Percentiles rank a stretch among this genome's conserved stretches.
These are phyloP conservation scores for Eupithecia dodoneata DNA, from an alignment of 2,888 invertebrate genomes.

Conservation along the genomic window DNA sequence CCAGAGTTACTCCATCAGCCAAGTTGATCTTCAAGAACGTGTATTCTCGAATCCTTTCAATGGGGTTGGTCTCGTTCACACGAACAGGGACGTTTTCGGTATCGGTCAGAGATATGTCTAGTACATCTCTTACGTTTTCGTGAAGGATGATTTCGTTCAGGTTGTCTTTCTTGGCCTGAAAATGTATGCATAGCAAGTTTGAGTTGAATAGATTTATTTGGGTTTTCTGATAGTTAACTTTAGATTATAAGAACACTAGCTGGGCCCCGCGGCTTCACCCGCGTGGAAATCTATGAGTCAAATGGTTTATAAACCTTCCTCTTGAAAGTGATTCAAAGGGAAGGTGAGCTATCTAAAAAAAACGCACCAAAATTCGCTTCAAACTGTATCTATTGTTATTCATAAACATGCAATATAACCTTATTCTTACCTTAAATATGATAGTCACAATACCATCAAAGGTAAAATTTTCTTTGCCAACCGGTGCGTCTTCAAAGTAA, in stretches of 20 bases:
- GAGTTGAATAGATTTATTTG: neutral
- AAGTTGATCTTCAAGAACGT: constrained; percentile 71
- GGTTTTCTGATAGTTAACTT: neutral
- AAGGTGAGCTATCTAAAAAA: no score
- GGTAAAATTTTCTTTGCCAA: constrained; percentile 63
- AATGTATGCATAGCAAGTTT: neutral
- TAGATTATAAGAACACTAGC: neutral
- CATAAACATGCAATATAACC: neutral
- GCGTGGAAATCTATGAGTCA: no score
- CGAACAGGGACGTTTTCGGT: constrained; percentile 45
- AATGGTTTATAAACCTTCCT: no score
- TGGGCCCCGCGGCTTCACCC: no score
- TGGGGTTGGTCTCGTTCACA: constrained; percentile 50
- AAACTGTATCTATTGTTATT: no score
- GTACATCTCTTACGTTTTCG: constrained; percentile 69
- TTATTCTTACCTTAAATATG: constrained; percentile 58
- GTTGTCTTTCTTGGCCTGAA: constrained; percentile 58
- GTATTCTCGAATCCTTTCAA: constrained; percentile 60
- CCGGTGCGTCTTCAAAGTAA: constrained; percentile 69
- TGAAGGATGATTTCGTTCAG: constrained; percentile 63
- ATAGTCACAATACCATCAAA: constrained; percentile 79
- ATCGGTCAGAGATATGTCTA: constrained; percentile 52
- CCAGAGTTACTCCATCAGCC: constrained; percentile 55
- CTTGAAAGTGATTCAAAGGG: no score
- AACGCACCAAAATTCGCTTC: neutral